A percentile compares a stretch with the other conserved stretches of the same genome.
These are phyloP conservation scores for Rhegmatorhina hoffmannsi DNA, from an alignment of 2,113 vertebrate genomes.

Conservation along the genomic window DNA sequence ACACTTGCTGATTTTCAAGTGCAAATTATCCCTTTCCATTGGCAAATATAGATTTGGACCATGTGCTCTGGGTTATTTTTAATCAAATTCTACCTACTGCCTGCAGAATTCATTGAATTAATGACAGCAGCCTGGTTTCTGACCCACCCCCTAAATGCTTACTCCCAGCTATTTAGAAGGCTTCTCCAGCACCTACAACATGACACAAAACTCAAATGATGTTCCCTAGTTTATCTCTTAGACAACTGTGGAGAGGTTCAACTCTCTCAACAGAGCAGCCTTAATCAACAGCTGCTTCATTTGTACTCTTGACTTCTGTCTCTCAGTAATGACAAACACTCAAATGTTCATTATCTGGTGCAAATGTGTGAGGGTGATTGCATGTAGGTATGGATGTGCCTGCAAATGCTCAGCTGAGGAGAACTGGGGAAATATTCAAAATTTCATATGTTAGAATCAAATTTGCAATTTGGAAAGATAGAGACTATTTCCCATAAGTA, in stretches of 20 bases:
- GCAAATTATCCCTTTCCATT: neutral
- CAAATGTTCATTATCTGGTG: slow-evolving; percentile 1
- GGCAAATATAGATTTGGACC: neutral
- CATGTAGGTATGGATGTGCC: neutral
- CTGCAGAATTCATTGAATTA: neutral
- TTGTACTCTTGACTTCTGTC: neutral
- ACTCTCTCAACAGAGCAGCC: neutral
- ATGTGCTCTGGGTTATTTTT: neutral
- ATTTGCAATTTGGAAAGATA: neutral
- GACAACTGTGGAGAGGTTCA: neutral
- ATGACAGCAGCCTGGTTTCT: neutral
- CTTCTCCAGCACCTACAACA: neutral
- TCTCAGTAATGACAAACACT: slow-evolving; percentile 12
- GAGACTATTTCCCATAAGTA: neutral
- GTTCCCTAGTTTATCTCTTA: neutral
- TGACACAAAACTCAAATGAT: neutral
- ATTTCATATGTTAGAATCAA: neutral
- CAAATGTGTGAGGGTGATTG: neutral
- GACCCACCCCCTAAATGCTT: neutral
- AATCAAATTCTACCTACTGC: neutral
- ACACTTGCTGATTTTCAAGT: neutral
- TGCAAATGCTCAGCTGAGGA: neutral
- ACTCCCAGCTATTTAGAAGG: neutral
- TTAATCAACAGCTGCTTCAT: slow-evolving; percentile 11
- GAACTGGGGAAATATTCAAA: neutral